Evolutionary conservation across 2,888 invertebrate species (phyloP), one percentile per base, ranked within the genome.

Genomic region (Incurvaria masculella): DNA sequence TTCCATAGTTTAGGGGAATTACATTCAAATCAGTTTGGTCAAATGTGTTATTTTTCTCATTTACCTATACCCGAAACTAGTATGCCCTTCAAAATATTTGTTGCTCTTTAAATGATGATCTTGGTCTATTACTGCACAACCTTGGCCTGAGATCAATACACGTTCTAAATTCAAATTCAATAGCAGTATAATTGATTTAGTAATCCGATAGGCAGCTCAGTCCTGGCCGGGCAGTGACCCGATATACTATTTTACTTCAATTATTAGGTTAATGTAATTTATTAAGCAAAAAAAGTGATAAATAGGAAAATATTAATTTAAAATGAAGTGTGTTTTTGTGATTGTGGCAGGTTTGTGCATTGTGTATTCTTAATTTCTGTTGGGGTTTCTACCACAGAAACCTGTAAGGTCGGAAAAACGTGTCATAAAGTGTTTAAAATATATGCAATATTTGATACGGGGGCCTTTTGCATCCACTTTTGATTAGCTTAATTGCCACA

Each of bases 131-230:
- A 23, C 23, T 48, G 55, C 50, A 56, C 63, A 54, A 53, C 5
- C 38, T 51, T 50, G 41, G 63, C 61, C 62, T 16, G 49, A 60
- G 62, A 62, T 66, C 60, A 59, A 59, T 59, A 64, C 59, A 60
- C 65, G 59, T 64, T 69, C 67, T 68, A 68, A 64, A 62, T 61
- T 63, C 55, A 57, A 65, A 64, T 59, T 53, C 61, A 65, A 64
- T 66, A 61, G 63, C 57, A 54, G 50, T 52, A 48, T 52, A 48
- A 57, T 55, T 57, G 57, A 58, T 60, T 62, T 63, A 64, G 65
- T 66, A 53, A 53, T 55, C 61, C 61, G 61, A 66, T 65, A 64
- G 59, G 60, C 57, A 57, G 51, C 54, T 6, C 8, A n/a, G 51
- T 50, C 54, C 50, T 56, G 55, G 59, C 53, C 57, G 61, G 54